Evolutionary conservation across 2,888 invertebrate genomes (phyloP), one percentile per base, ranked within the genome.

Genomic region (Drosophila siamana): DNA sequence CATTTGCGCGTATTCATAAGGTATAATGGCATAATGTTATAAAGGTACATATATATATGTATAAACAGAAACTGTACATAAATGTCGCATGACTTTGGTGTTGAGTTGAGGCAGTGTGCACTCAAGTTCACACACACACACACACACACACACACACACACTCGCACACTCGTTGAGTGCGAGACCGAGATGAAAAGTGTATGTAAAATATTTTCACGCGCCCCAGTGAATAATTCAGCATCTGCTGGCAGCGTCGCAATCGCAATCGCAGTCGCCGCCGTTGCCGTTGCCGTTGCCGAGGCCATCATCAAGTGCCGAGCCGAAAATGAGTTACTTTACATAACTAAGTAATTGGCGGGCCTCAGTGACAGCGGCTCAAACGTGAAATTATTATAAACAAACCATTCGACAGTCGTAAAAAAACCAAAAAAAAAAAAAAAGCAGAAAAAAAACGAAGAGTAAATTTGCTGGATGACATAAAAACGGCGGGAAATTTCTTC

Each of bases 351-450:
- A 83, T 83, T 83, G 88, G 82, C 87, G 59, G 71, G 75, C 61
- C 67, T 69, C 69, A 54, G 85, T 72, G 85, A 69, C 87, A 81
- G 74, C 46, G 68, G 71, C 71, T 71, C 78, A 86, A 84, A 86
- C 73, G 81, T 86, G 71, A 84, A 84, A 88, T 88, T 84, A 88
- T 85, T 86, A 88, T 85, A 86, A 88, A 86, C 84, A 84, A 86
- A 86, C 81, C 88, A 88, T 86, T 85, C 65, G 80, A 22, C 68
- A 80, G 78, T 77, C 82, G 73, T 87, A 87, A 82, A 87, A 82
- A 80, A 79, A 69, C 30, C 24, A 30, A 43, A 30, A 47, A 47
- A 54, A 28, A 41, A 62, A 15, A 38, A 40, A 2, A 19, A 22
- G 9, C 56, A 47, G 43, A 11, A 5, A 8, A 50, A 28, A 48